phyloP scores from a whole-genome alignment of 2,888 invertebrate species.

The Notodonta ziczac region DNA sequence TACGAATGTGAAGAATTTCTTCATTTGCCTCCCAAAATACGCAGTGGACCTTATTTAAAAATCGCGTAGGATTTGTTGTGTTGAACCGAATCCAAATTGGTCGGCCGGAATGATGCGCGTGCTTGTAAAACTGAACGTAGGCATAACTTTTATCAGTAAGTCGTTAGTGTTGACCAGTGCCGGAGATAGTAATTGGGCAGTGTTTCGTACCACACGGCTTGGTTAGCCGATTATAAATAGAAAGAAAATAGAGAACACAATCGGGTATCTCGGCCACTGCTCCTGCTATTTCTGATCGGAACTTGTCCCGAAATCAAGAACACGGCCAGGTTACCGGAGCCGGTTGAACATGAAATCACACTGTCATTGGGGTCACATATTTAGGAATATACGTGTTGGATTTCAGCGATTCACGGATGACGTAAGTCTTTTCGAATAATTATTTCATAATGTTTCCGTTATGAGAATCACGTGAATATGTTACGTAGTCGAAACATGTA shows the following conservation, averaged over 20 bases:
- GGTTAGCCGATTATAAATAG: conserved; percentile 67
- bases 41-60: conserved; percentile 32
- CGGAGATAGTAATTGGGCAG: conserved; percentile 53
- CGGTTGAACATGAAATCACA: conserved; percentile 53
- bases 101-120: conserved; percentile 47
- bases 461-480: conserved; percentile 7
- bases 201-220: conserved; percentile 58
- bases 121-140: conserved; percentile 47
- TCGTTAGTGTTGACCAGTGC: conserved; percentile 57
- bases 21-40: conserved; percentile 24
- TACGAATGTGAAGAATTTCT: conserved; percentile 28
- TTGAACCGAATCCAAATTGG: conserved; percentile 58
- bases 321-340: conserved; percentile 61
- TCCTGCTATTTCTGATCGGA: conserved; percentile 73
- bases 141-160: conserved; percentile 44
- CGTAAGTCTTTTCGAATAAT: conserved; percentile 38
- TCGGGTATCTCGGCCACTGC: conserved; percentile 69
- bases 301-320: conserved; percentile 68
- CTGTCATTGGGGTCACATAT: conserved; percentile 58
- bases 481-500: conserved; percentile 2
- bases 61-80: conserved; percentile 51
- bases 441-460: conserved; percentile 8
- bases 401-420: conserved; percentile 45
- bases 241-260: conserved; percentile 67
- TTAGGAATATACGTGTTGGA: conserved; percentile 53